Base-by-base conservation (phyloP, 1,140 invertebrate genomes). In the Drosophila pallidifrons region DNA sequence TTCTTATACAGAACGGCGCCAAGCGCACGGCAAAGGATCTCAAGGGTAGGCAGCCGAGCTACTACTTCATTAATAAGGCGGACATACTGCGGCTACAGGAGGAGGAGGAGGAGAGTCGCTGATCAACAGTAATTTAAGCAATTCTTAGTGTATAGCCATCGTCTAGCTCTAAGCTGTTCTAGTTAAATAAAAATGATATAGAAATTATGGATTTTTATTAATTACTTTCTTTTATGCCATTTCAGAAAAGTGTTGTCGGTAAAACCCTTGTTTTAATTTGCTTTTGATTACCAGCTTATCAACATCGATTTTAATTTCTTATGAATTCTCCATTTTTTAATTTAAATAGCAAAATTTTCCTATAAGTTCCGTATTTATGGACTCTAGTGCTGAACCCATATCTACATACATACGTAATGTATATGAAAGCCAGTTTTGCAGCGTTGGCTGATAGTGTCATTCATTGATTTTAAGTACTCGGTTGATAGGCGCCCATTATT, bases 11-110 rank as follows among this genome's bases (percentile, higher is more conserved):
- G 89, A 95, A 95, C 1, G 97, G 97, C 11, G 96, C 97, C 20
- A 96, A 96, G 89, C 94, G 97, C 58, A 95, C 96, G 1, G 93
- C 96, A 2, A 97, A 97, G 92, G 97, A 98, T 93, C 93, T 98
- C 91, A 97, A 96, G 94, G 97, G 96, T 61, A 94, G 97, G 54
- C 96, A 97, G 87, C 96, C 97, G 1, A 96, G 96, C n/a, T 98
- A 97, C 92, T 98, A 98, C 91, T 98, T 97, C 85, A 97, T 98
- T 94, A 98, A 98, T 85, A 97, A 97, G 93, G 95, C 96, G 7
- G 97, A 98, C 73, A 97, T 98, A 78, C 92, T 96, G 54, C 93
- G 95, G 60, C 94, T 97, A n/a, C 96, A 97, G 92, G 96, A 97
- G 85, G 96, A 98, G 92, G 96, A 97, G 85, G 95, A 96, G 82